These are phyloP conservation scores for Camarhynchus parvulus DNA, from an alignment of 2,113 vertebrate species.

Conservation along the genomic window DNA sequence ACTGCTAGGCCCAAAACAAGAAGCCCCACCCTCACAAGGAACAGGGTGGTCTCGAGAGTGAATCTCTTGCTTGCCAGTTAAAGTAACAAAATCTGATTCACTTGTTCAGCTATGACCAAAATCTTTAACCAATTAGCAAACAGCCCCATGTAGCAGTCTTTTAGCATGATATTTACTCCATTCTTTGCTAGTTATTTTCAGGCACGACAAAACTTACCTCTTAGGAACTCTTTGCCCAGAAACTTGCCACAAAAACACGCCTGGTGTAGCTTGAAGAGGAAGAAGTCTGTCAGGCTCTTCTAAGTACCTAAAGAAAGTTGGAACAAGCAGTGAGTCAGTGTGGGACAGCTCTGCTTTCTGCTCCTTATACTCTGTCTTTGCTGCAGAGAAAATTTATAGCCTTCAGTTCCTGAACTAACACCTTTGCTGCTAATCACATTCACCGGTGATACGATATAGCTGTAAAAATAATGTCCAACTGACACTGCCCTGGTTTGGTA, in stretches of 20 bases:
- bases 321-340: not conserved
- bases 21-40: not conserved
- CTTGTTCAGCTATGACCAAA: not conserved
- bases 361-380: not conserved
- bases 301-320: not conserved
- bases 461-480: not conserved
- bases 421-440: not conserved
- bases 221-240: not conserved
- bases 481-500: not conserved
- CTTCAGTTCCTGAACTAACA: not conserved
- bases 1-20: not conserved
- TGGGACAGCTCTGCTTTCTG: not conserved
- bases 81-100: not conserved
- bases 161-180: not conserved
- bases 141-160: rapidly evolving
- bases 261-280: not conserved
- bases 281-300: not conserved
- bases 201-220: not conserved
- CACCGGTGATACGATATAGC: not conserved
- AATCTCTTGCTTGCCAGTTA: not conserved
- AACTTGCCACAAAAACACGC: not conserved
- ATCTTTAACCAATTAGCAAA: not conserved
- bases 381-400: not conserved
- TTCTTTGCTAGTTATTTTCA: not conserved
- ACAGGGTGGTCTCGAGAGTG: not conserved